Base-by-base conservation (phyloP, 2,113 vertebrate species). In the Peromyscus maniculatus region DNA sequence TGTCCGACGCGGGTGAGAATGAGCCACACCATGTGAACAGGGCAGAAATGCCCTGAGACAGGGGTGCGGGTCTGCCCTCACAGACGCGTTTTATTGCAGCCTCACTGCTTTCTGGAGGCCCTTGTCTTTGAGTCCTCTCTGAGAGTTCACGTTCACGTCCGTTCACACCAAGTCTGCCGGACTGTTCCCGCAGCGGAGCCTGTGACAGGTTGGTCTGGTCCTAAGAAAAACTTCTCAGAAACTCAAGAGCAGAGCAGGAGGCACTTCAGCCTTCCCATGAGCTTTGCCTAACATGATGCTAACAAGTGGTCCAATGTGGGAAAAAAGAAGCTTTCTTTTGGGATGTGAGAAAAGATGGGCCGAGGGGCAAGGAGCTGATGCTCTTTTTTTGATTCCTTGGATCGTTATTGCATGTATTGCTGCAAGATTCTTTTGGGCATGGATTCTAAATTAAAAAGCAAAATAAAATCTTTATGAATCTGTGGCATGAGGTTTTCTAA, bases 371-470 rank as follows among this genome's bases (percentile, higher is more conserved):
- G 75, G 64, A 46, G 24, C 12, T 21, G 0, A 1, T 4, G 33
- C 49, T 77, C 26, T 19, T 5, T 49, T 67, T 9, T 33, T 7
- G 31, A 64, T 7, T 52, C 75, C 64, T 15, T 16, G 39, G 88
- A 95, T 97, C 96, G 87, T 97, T 97, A 98, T 96, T 82, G 90
- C 55, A 92, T 2, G 82, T 91, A 96, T 93, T 91, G 98, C 72
- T 71, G 10, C 12, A 93, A 94, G 96, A 96, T 97, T 98, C 90
- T 96, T 95, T 0, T 87, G 96, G 95, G 95, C 94, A 97, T 94
- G 87, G 97, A 98, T 52, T 98, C 98, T 96, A 95, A 97, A 97
- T 97, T 91, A 97, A 98, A 96, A 98, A 98, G 92, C 97, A 97
- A 96, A 97, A n/a, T 84, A 94, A 97, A 97, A 97, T 94, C 93